Base-by-base conservation (phyloP, 1,140 invertebrate species). In the Drosophila lini region DNA sequence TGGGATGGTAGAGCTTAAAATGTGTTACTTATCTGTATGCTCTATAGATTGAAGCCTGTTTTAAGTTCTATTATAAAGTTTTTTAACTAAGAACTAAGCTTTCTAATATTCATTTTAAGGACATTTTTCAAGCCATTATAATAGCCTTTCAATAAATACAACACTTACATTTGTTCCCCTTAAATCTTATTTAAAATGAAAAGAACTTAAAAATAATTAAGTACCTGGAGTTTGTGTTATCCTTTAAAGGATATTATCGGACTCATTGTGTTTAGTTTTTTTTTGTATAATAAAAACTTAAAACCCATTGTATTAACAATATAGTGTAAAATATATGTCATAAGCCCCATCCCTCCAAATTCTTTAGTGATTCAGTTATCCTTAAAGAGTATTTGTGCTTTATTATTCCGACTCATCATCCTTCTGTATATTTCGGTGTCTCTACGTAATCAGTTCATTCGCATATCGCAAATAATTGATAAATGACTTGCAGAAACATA, bases 401-500 rank as follows among this genome's bases (percentile, higher is more conserved):
- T 58, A 3, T 28, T 19, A 1, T 28, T 31, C 8, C 8, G 5
- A 15, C 16, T 62, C 25, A 48, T 38, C 44, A 7, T 36, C 9
- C 3, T 6, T 9, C 11, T 36, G 9, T 32, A 16, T 32, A 63
- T 64, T 47, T 32, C 1, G 11, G 9, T 19, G 16, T 1, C 36
- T 34, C 45, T 31, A 19, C 22, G 45, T 65, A 68, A 52, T 36
- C 60, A 56, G 32, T 25, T 74, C 13, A 32, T 56, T 80, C 40
- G 31, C 68, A 65, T 74, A 63, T 59, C 25, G 11, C 25, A 63
- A 53, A 22, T 74, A 81, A 71, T 81, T 75, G 64, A 78, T 55
- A 55, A 52, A 69, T 82, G 80, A 82, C 70, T 69, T 65, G 80
- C 80, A 64, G 11, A 62, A 69, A 44, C 5, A 19, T 28, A 28